phyloP scores from a whole-genome alignment of 2,113 vertebrate genomes.

The Morone saxatilis region DNA sequence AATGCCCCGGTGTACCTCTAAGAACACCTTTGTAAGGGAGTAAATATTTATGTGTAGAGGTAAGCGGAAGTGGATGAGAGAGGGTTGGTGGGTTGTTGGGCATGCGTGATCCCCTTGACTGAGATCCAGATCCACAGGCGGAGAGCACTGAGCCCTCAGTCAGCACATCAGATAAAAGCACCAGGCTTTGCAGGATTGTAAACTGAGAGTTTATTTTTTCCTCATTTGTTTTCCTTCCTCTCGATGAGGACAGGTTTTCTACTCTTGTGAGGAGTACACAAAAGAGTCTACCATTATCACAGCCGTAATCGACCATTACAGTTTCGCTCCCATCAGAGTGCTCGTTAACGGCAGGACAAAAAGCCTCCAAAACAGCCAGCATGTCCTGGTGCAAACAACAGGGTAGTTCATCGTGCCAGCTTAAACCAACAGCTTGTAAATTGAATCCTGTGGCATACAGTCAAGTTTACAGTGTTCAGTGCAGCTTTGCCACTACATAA shows the following conservation, averaged over 20 bases:
- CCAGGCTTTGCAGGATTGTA: conserved; percentile 65
- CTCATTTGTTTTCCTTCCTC: conserved; percentile 68
- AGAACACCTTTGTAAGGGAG: conserved; percentile 56
- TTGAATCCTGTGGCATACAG: conserved; percentile 78
- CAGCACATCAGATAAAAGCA: conserved; percentile 73
- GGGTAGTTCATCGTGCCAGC: conserved; percentile 64
- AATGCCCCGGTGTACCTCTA: conserved; percentile 47
- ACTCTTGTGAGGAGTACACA: conserved; percentile 60
- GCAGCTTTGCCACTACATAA: conserved; percentile 69
- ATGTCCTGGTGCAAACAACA: conserved; percentile 71
- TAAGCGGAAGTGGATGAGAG: conserved; percentile 37
- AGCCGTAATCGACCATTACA: conserved; percentile 76
- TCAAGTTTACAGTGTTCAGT: conserved; percentile 78
- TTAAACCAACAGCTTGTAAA: conserved; percentile 82
- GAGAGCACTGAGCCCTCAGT: conserved; percentile 65
- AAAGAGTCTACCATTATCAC: conserved; percentile 75
- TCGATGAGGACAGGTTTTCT: conserved; percentile 61
- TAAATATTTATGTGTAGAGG: conserved; percentile 13
- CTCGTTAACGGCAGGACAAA: conserved; percentile 78
- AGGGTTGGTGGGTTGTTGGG: conserved; percentile 45
- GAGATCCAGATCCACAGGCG: conserved; percentile 64
- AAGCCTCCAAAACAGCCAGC: conserved; percentile 68
- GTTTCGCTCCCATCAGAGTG: conserved; percentile 66
- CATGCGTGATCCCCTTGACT: conserved; percentile 64
- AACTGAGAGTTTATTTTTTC: conserved; percentile 65